Evolutionary conservation across 2,888 invertebrate genomes (phyloP), one percentile per base, ranked within the genome.

Genomic region (Campaea margaritaria): DNA sequence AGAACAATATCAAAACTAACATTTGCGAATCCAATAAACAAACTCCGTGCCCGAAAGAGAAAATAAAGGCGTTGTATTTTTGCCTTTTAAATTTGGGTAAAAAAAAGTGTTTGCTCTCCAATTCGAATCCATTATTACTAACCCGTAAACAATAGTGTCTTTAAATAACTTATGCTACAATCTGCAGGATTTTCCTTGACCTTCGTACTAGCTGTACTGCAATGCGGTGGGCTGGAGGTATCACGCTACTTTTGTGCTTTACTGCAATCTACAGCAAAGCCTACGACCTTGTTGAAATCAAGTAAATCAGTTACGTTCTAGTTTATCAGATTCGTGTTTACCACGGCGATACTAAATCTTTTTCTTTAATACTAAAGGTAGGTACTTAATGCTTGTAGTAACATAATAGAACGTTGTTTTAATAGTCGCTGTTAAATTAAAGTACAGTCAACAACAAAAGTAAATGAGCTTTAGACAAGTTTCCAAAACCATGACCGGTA

Each of bases 151-250:
- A 38, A 42, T 27, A 21, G 31, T 44, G n/a, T 68, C 72, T 75
- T 74, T 75, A 76, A 68, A 73, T 72, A 75, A 16, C 39, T 62
- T 34, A 41, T 31, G 61, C 64, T 41, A 62, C 64, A 68, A 75
- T 72, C 74, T 81, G 82, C 86, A 88, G 87, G 87, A 88, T 85
- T 83, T 72, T 58, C 72, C 64, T 57, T 68, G 83, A 76, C 90
- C 90, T 89, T 87, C 81, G 52, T 63, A 57, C 47, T 75, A 75
- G 69, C 76, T 76, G 73, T 82, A 82, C 83, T 89, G 90, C 91
- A 90, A 74, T 91, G 91, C 90, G 85, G 89, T 69, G 51, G 67
- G 11, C n/a, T 27, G 21, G 31, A 38, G 71, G 65, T 76, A 85
- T 83, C 88, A 89, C 89, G 89, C 88, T 78, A 87, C 65, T 74